Conservation (phyloP, 2,113 vertebrate genomes). For the Leuciscus idus region DNA sequence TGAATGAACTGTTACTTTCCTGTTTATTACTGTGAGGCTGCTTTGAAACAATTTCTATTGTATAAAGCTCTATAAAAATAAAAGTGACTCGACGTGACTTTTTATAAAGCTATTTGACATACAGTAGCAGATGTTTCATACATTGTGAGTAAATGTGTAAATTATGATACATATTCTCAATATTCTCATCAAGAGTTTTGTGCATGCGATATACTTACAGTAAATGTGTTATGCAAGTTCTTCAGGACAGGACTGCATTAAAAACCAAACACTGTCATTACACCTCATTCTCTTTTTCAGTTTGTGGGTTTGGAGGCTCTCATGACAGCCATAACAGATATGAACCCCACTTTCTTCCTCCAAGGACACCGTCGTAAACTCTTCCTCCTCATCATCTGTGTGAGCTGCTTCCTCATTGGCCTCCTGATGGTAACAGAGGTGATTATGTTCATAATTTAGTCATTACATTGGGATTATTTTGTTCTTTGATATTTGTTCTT, state of each 20-base stretch:
- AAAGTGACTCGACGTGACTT: too few species aligned
- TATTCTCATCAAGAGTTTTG: neutral
- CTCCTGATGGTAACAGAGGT: slow-evolving; percentile 81
- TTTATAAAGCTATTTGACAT: neutral
- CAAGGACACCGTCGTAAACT: slow-evolving; percentile 76
- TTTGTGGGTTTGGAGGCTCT: slow-evolving; percentile 80
- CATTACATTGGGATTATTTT: neutral
- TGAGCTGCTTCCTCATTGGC: slow-evolving; percentile 71
- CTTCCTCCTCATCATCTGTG: slow-evolving; percentile 72
- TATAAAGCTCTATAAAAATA: too few species aligned
- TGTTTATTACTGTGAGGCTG: too few species aligned
- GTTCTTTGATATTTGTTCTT: neutral
- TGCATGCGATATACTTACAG: neutral
- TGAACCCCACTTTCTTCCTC: slow-evolving; percentile 74
- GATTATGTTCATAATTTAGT: slow-evolving; percentile 45
- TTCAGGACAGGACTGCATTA: neutral
- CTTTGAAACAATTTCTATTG: too few species aligned
- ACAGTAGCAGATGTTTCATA: neutral
- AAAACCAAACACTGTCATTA: neutral
- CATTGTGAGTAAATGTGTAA: too few species aligned
- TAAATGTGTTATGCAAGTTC: neutral
- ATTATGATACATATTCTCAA: neutral
- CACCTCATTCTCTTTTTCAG: slow-evolving; percentile 61
- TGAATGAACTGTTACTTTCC: too few species aligned
- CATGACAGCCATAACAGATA: slow-evolving; percentile 73